phyloP scores from a whole-genome alignment of 2,888 invertebrate species.

The Cephus nigrinus region DNA sequence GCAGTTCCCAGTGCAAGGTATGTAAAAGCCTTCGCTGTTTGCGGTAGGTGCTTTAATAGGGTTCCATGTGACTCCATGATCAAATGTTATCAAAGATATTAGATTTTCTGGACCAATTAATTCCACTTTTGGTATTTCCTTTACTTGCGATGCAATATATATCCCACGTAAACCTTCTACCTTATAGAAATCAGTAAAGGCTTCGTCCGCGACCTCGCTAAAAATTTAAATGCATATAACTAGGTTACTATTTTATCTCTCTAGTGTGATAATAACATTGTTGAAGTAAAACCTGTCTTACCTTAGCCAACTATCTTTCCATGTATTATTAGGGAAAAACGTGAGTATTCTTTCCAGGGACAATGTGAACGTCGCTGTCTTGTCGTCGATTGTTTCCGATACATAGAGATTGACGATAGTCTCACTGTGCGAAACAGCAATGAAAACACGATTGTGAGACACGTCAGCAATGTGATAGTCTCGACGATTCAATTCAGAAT shows the following conservation, averaged over 20 bases:
- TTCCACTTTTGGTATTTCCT: conserved; percentile 66
- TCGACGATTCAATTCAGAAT: conserved; percentile 73
- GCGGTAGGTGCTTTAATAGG: conserved; percentile 77
- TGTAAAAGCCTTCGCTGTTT: conserved; percentile 76
- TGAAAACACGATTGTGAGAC: conserved; percentile 81
- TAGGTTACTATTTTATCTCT: conserved; percentile 1
- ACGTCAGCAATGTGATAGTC: conserved; percentile 89
- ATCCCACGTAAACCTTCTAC: conserved; percentile 89
- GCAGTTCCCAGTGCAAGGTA: conserved; percentile 79
- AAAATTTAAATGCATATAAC: conserved; percentile 41
- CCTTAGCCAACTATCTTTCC: conserved; percentile 86
- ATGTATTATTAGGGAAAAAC: conserved; percentile 85
- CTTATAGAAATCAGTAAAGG: conserved; percentile 89
- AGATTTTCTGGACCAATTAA: conserved; percentile 80
- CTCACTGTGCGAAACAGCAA: conserved; percentile 84
- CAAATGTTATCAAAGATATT: conserved; percentile 83
- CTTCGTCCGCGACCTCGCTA: conserved; percentile 82
- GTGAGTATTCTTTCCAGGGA: conserved; percentile 85
- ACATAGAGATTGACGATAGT: conserved; percentile 83
- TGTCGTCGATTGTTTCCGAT: conserved; percentile 76
- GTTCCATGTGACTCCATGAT: conserved; percentile 88
- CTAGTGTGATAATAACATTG: background rate
- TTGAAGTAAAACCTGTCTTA: conserved; percentile 49
- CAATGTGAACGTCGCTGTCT: conserved; percentile 75
- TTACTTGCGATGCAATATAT: conserved; percentile 87